Base-by-base conservation (phyloP, 2,888 invertebrate genomes). In the Meliscaeva auricollis region DNA sequence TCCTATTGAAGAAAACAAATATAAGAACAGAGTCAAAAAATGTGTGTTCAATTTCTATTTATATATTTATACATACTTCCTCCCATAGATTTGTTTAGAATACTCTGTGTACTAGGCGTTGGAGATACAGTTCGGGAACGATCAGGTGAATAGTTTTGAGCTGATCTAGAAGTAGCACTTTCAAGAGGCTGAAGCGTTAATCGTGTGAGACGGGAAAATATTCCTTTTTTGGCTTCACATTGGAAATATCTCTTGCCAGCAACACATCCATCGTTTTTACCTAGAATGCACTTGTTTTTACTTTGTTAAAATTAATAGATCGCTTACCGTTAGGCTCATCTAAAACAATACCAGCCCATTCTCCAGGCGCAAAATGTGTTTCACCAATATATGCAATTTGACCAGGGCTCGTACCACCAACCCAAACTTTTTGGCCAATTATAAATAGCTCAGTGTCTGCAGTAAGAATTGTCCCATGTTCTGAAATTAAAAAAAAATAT, bases 271-370 rank as follows among this genome's bases (percentile, higher is more conserved):
- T 99, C 98, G 92, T 99, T 98, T 94, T 99, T 98, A 88, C 99
- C 99, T 97, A 68, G 91, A 84, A 92, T 92, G 50, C 8, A 20
- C 6, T 5, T 66, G 35, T 41, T 11, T n/a, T 54, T 41, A 44
- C 48, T 38, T 48, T 11, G 20, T n/a, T 17, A 1, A n/a, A 7
- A 15, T 15, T 6, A 46, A 15, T 15, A 64, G 32, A 46, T 1
- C 11, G 73, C 88, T 88, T 87, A 91, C 99, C 99, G 89, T 97
- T 96, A 48, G 98, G 95, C 88, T 98, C 97, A 92, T 99, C 99
- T 88, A 99, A 95, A 83, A 98, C 99, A 81, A 99, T 96, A 64
- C 99, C 99, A 62, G 98, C 99, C 99, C 99, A 99, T 88, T 99
- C 98, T 81, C 99, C 99, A 20, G 98, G 97, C 15, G 98, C 99